These are phyloP conservation scores for Coleophora deauratella DNA, from an alignment of 2,888 invertebrate species.

Conservation along the genomic window DNA sequence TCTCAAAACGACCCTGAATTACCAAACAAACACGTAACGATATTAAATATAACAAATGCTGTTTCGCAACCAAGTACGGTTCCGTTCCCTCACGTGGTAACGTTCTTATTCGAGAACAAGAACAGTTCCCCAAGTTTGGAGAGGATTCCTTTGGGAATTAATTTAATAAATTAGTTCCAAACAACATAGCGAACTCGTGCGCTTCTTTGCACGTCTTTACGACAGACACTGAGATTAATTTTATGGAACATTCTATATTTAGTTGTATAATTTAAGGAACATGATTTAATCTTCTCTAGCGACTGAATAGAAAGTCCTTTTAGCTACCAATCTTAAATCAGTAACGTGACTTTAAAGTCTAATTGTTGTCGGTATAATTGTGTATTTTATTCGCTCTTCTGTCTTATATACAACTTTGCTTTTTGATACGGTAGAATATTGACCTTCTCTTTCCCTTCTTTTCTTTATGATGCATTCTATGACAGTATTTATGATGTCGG, in stretches of 20 bases:
- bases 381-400: no score
- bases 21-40: slow-evolving; percentile 52
- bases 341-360: no score
- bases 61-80: no score
- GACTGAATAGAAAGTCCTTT: not conserved
- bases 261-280: slow-evolving; percentile 11
- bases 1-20: slow-evolving; percentile 31
- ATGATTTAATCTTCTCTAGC: not conserved
- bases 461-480: no score
- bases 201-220: slow-evolving; percentile 15
- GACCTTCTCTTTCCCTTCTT: no score
- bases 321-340: not conserved
- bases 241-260: slow-evolving; percentile 27
- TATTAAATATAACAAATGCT: slow-evolving; percentile 61
- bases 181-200: slow-evolving; percentile 37
- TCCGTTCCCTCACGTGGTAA: no score
- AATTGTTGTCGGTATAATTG: no score
- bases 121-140: slow-evolving; percentile 48
- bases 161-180: slow-evolving; percentile 52
- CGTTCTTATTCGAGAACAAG: slow-evolving; percentile 29
- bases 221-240: slow-evolving; percentile 20
- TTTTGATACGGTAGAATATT: no score
- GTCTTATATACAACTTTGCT: no score
- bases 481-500: no score
- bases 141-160: slow-evolving; percentile 46